Evolutionary conservation across 2,888 invertebrate species (phyloP), one percentile per base, ranked within the genome.

Genomic region (Eudemis profundana): DNA sequence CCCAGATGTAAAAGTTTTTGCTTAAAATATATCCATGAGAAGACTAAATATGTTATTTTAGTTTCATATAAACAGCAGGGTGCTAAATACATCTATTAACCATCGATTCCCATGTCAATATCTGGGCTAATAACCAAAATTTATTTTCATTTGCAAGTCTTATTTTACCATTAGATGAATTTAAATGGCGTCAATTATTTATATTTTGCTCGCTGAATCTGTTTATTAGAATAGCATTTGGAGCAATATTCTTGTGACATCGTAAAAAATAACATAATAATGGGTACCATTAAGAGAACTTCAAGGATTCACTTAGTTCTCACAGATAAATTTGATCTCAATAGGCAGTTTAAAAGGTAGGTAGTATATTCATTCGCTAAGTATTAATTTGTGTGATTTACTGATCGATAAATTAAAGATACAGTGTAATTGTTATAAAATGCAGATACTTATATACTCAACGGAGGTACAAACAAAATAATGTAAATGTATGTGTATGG

Each of bases 281-380:
- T 15, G 19, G 5, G 14, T 33, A 15, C 7, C 46, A 38, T 50
- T 19, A 49, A 40, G 23, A 17, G 49, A 59, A 38, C 33, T 19
- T 21, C 14, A 40, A 19, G 10, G 42, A 54, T 15, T 47, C 21
- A 44, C 29, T 54, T 51, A 17, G 15, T 62, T 46, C 38, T 5
- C 44, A 61, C 46, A 19, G 4, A 51, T 14, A 14, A 36, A 61
- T 68, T 64, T n/a, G n/a, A n/a, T n/a, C 79, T 78, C 33, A 33
- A 0, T 33, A 33, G 5, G n/a, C n/a, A n/a, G n/a, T n/a, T n/a
- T n/a, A n/a, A n/a, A n/a, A n/a, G n/a, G n/a, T n/a, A n/a, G n/a
- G n/a, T n/a, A n/a, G n/a, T n/a, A n/a, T n/a, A n/a, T n/a, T n/a
- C n/a, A n/a, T n/a, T n/a, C n/a, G n/a, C n/a, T n/a, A n/a, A n/a